phyloP scores from a whole-genome alignment of 2,797 vertebrate genomes.

The Alfaro cultratus region DNA sequence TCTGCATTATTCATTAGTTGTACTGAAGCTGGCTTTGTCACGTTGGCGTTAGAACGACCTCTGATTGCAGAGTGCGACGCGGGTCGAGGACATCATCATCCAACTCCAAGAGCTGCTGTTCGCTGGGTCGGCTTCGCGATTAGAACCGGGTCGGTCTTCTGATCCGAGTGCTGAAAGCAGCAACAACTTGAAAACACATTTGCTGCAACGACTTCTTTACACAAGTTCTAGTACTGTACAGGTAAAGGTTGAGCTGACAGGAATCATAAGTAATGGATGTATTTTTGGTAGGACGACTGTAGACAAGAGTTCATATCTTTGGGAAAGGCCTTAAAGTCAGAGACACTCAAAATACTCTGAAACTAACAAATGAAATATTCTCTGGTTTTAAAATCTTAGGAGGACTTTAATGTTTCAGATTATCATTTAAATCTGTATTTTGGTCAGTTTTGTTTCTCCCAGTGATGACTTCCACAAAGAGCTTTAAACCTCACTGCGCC shows the following conservation, averaged over 20 bases:
- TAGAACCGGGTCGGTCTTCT: neutral
- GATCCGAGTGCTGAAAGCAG: neutral
- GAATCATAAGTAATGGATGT: neutral
- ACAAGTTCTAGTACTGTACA: neutral
- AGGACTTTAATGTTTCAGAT: neutral
- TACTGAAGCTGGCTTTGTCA: neutral
- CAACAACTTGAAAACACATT: neutral
- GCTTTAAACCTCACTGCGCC: neutral
- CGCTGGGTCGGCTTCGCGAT: neutral
- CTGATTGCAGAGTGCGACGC: neutral
- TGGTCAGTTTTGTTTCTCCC: neutral
- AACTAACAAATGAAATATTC: neutral
- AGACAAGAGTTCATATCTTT: neutral
- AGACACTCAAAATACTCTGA: neutral
- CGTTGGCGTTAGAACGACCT: neutral
- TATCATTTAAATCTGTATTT: neutral
- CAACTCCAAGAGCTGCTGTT: neutral
- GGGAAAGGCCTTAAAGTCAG: neutral
- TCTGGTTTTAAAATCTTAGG: neutral
- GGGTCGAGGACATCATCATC: neutral
- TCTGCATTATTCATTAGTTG: neutral
- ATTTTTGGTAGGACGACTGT: neutral
- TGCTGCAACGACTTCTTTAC: neutral
- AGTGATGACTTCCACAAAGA: neutral
- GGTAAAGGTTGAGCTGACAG: neutral